phyloP scores from a whole-genome alignment of 2,113 vertebrate species.

The Cebus imitator region DNA sequence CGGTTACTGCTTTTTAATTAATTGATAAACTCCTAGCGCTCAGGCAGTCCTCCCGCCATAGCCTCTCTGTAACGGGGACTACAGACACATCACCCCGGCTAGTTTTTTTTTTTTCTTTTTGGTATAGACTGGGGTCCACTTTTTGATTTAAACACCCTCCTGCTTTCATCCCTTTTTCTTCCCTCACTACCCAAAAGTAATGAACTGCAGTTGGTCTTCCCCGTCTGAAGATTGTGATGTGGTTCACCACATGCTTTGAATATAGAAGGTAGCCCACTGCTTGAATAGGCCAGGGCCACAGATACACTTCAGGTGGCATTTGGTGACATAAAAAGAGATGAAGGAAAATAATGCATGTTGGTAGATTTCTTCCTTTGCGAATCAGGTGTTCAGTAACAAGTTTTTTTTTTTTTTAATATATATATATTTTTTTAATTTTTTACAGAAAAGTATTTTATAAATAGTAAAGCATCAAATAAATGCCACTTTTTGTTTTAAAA shows the following conservation, averaged over 20 bases:
- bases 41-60: too few relatives aligned
- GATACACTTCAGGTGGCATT: not conserved
- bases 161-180: not conserved
- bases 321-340: not conserved
- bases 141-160: not conserved
- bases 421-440: too few relatives aligned
- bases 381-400: not conserved
- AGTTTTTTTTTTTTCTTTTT: too few relatives aligned
- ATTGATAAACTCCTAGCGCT: too few relatives aligned
- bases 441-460: not conserved
- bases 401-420: not conserved
- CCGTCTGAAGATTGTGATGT: not conserved
- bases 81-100: too few relatives aligned
- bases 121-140: too few relatives aligned
- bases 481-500: not conserved
- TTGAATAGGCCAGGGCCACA: not conserved
- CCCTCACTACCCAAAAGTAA: not conserved
- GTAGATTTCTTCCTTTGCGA: not conserved
- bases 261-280: conserved; percentile 35
- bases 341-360: not conserved
- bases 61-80: too few relatives aligned
- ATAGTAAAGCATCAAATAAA: not conserved
- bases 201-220: not conserved
- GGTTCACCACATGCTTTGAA: conserved; percentile 53
- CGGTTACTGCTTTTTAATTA: not conserved